These are phyloP conservation scores for Apodemus agrarius DNA, from an alignment of 2,797 vertebrate genomes.

Conservation along the genomic window DNA sequence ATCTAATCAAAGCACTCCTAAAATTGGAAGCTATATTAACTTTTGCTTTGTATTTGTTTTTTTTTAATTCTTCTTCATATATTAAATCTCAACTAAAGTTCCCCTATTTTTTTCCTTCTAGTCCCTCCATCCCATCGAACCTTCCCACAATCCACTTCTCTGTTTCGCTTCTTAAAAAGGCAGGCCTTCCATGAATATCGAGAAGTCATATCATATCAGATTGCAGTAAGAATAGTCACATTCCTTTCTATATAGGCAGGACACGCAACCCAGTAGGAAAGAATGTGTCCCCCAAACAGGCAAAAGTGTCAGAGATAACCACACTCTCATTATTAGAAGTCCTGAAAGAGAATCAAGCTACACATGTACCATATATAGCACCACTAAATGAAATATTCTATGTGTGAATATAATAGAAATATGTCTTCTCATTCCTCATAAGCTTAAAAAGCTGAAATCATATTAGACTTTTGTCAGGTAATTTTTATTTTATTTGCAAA, in stretches of 20 bases:
- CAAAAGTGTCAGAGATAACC: not conserved
- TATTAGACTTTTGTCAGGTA: not conserved
- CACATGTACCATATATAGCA: not conserved
- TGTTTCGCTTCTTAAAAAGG: not conserved
- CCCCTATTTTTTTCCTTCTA: accelerated
- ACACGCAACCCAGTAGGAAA: not conserved
- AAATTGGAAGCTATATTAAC: not conserved
- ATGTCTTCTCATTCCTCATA: not conserved
- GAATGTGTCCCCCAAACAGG: not conserved
- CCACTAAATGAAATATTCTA: not conserved
- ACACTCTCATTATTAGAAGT: not conserved
- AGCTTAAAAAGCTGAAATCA: slow-evolving; percentile 10
- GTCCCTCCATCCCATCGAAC: not conserved
- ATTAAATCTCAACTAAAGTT: not conserved
- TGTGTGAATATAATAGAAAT: not conserved
- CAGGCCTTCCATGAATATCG: not conserved
- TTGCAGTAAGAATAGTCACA: not conserved
- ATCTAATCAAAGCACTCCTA: not conserved
- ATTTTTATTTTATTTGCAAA: not conserved
- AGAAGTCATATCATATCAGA: not conserved
- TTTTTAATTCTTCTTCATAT: not conserved
- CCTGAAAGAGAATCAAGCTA: not conserved
- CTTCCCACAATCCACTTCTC: not conserved
- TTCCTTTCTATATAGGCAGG: not conserved
- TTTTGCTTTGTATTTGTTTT: not conserved